phyloP scores from a whole-genome alignment of 2,797 vertebrate genomes.

The Sebastes glaucus region DNA sequence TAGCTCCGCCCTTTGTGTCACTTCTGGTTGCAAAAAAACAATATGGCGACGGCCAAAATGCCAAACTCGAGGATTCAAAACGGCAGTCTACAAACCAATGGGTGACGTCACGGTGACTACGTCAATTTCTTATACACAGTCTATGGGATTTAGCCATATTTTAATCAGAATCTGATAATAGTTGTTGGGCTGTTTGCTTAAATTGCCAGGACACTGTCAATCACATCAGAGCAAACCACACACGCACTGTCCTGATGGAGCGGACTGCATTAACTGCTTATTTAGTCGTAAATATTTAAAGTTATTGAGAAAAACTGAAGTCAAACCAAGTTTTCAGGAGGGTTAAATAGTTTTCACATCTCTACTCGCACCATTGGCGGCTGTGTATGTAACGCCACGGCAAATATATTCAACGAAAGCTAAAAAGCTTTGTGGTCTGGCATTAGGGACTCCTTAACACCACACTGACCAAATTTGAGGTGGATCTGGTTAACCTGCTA shows the following conservation, averaged over 20 bases:
- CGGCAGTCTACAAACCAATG: too few species aligned
- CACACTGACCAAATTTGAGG: too few species aligned
- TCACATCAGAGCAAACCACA: background rate
- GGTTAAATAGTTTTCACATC: background rate
- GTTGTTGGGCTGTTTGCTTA: background rate
- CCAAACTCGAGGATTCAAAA: too few species aligned
- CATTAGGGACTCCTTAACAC: too few species aligned
- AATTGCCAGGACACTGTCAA: background rate
- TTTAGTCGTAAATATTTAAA: background rate
- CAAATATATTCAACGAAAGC: too few species aligned
- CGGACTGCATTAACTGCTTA: background rate
- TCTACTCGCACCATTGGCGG: background rate
- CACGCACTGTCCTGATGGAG: background rate
- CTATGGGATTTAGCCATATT: background rate
- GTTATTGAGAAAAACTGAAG: background rate
- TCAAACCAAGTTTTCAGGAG: background rate
- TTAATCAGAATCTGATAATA: background rate
- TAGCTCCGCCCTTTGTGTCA: too few species aligned
- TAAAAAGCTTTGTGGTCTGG: too few species aligned
- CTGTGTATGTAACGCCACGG: background rate
- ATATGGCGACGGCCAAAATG: too few species aligned
- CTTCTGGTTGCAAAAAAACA: too few species aligned
- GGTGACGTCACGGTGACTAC: too few species aligned
- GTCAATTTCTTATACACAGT: too few species aligned
- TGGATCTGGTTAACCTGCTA: too few species aligned